Evolutionary conservation across 2,113 vertebrate genomes (phyloP).

Genomic region (Calypte anna): DNA sequence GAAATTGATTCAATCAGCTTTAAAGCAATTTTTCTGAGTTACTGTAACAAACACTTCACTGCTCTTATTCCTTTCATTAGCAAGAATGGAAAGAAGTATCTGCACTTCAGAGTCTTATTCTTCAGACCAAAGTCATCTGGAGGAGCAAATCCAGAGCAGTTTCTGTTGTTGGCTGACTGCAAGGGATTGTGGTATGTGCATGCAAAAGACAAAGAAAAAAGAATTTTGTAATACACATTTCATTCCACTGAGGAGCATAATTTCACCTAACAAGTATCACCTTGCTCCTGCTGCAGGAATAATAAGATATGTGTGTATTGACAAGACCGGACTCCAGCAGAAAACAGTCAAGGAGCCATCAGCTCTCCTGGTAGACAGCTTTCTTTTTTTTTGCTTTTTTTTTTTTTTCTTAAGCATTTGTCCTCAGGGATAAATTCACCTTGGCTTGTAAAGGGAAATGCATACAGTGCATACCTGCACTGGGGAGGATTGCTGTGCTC

Average conservation of each 20-base stretch:
- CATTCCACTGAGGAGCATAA: conserved; percentile 33
- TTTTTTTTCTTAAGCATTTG: neutral
- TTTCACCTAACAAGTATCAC: conserved; percentile 19
- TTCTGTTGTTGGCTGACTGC: conserved; percentile 24
- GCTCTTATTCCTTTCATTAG: conserved; percentile 1
- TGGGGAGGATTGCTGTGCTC: neutral
- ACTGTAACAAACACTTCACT: conserved; percentile 13
- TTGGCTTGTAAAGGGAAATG: neutral
- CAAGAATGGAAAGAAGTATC: conserved; percentile 28
- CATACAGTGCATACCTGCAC: neutral
- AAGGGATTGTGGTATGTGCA: neutral
- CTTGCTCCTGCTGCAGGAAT: conserved; percentile 28
- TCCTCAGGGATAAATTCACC: neutral
- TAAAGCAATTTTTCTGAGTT: conserved; percentile 32
- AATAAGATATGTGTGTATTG: neutral
- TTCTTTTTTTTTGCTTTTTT: neutral
- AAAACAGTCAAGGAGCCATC: neutral
- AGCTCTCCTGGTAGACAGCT: neutral
- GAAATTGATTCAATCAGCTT: conserved; percentile 43
- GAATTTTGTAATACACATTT: neutral
- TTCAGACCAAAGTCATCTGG: neutral
- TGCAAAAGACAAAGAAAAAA: neutral
- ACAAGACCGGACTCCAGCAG: conserved; percentile 12
- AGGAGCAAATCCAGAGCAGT: neutral
- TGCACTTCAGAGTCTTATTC: conserved; percentile 20